Evolutionary conservation across 2,888 invertebrate species (phyloP).

Genomic region (Andrena bicolor): DNA sequence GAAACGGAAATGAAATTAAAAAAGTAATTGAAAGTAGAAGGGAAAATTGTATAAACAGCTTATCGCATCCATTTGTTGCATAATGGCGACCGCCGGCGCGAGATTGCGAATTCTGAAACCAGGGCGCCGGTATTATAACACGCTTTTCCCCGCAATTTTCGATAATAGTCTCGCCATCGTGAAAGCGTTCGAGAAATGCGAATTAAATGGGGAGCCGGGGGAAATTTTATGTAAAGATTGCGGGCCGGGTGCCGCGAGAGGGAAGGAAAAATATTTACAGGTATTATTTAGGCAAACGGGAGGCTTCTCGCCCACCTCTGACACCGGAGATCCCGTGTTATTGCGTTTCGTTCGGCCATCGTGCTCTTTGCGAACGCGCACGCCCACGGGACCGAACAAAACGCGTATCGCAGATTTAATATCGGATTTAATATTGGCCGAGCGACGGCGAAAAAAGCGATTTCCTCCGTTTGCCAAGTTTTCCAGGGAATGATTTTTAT

Average conservation of each 20-base stretch:
- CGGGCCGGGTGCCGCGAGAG: neutral
- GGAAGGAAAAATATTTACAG: neutral
- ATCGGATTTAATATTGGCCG: constrained; percentile 32
- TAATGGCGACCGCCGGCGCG: neutral
- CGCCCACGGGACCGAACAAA: neutral
- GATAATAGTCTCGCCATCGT: neutral
- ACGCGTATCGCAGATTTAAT: constrained; percentile 13
- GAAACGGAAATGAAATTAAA: neutral
- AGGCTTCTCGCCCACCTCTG: neutral
- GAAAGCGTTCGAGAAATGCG: constrained; percentile 2
- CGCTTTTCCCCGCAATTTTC: neutral
- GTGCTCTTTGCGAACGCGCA: neutral
- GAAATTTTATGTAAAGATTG: neutral
- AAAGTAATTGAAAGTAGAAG: too few species aligned
- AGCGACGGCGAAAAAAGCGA: neutral
- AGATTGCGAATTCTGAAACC: neutral
- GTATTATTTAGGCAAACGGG: neutral
- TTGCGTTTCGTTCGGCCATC: constrained; percentile 6
- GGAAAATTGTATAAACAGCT: neutral
- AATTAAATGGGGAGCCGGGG: neutral
- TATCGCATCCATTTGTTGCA: neutral
- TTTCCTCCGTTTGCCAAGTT: neutral
- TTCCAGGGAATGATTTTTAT: constrained; percentile 12
- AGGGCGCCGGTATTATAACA: neutral
- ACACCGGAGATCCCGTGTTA: constrained; percentile 14